phyloP scores from a whole-genome alignment of 2,113 vertebrate species.

The Choloepus hoffmanni region DNA sequence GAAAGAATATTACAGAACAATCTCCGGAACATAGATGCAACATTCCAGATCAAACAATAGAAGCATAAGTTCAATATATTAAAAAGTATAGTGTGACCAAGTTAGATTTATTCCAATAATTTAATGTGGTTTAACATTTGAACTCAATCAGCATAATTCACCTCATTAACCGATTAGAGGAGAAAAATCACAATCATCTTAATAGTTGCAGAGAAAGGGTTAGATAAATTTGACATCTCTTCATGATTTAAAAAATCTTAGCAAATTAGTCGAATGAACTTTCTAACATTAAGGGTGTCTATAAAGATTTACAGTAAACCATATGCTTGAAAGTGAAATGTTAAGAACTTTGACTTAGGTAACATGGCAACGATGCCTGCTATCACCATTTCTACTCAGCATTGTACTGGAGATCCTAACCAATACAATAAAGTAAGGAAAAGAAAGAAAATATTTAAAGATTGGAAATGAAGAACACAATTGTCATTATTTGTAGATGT shows the following conservation, averaged over 20 bases:
- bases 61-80: not conserved
- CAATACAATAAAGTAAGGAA: not conserved
- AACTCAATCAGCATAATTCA: not conserved
- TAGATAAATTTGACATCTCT: constrained; percentile 21
- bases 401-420: not conserved
- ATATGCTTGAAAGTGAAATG: constrained; percentile 45
- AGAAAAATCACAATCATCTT: constrained; percentile 12
- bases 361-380: not conserved
- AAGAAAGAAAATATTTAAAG: constrained; percentile 44
- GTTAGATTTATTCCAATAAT: constrained; percentile 31
- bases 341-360: not conserved
- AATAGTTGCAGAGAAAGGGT: constrained; percentile 3
- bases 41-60: constrained; percentile 51
- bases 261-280: constrained; percentile 48
- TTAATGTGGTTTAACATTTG: constrained; percentile 50
- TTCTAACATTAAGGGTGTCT: not conserved
- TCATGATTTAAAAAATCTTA: constrained; percentile 36
- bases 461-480: constrained; percentile 46
- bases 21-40: constrained; percentile 40
- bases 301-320: not conserved
- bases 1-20: constrained; percentile 1
- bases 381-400: constrained; percentile 16
- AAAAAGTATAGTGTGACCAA: constrained; percentile 35
- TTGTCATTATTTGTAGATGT: constrained; percentile 51
- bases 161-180: constrained; percentile 52